Conservation (phyloP, 2,888 invertebrate genomes). For the Meiosimyza decipiens region DNA sequence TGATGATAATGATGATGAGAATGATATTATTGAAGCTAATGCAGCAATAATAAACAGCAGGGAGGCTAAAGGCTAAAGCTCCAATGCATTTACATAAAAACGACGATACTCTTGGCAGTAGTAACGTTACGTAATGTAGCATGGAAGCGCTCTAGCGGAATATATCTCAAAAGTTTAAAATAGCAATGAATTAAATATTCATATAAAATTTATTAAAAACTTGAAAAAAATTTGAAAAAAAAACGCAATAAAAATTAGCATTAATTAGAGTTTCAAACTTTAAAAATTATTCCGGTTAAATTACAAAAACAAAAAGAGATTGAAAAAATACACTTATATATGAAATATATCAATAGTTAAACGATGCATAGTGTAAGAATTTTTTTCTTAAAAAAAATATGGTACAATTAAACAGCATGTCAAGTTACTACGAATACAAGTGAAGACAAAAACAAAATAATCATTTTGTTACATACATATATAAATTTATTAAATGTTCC, state of each 20-base stretch:
- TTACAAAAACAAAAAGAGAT: neutral
- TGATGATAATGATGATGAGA: constrained; percentile 8
- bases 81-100: constrained; percentile 10
- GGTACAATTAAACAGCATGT: too few relatives aligned
- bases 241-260: neutral
- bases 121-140: too few relatives aligned
- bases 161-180: too few relatives aligned
- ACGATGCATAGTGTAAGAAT: constrained; percentile 20
- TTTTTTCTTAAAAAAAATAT: neutral
- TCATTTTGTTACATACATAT: constrained; percentile 58
- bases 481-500: constrained; percentile 45
- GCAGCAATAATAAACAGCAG: neutral
- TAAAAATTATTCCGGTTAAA: neutral
- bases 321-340: neutral
- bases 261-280: neutral
- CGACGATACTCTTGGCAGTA: neutral
- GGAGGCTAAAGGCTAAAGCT: neutral
- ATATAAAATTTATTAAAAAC: neutral
- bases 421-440: constrained; percentile 9
- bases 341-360: constrained; percentile 1
- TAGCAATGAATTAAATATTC: neutral
- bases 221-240: neutral
- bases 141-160: too few relatives aligned
- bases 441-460: constrained; percentile 33
- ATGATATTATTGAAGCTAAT: neutral